A percentile compares a stretch with the other conserved stretches of the same genome.
Conservation (phyloP, 1,140 invertebrate species). For the Heliconius eleuchia region DNA sequence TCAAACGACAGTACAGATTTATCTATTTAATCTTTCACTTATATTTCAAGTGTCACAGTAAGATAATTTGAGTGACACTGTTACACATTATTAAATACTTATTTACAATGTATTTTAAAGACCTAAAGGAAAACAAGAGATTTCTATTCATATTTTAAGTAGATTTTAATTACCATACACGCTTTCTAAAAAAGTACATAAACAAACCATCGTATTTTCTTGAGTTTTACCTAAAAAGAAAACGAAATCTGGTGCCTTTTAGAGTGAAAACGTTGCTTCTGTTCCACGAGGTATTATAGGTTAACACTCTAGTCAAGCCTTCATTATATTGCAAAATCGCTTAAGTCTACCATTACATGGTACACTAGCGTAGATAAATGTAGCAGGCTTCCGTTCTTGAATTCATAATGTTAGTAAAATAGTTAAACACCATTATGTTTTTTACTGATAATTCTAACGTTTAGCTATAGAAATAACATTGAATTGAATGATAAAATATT, state of each 20-base stretch:
- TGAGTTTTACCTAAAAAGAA: neutral
- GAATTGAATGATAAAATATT: neutral
- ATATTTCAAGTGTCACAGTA: neutral
- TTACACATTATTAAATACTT: neutral
- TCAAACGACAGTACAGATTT: conserved; percentile 4
- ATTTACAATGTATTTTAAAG: neutral
- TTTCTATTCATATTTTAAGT: too few species aligned
- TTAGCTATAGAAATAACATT: neutral
- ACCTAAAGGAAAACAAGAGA: neutral
- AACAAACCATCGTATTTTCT: neutral
- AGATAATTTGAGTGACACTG: neutral
- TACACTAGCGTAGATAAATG: conserved; percentile 1
- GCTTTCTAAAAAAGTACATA: neutral
- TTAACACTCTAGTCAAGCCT: neutral
- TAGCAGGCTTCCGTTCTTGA: neutral
- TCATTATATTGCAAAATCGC: neutral
- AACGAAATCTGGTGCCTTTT: neutral
- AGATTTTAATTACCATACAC: neutral
- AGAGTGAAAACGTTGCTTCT: neutral
- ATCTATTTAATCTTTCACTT: neutral
- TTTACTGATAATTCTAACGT: neutral
- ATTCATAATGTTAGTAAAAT: conserved; percentile 5
- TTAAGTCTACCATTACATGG: neutral
- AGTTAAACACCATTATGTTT: neutral
- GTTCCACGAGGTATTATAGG: neutral